These are phyloP conservation scores for Valencia hispanica DNA, from an alignment of 2,797 vertebrate species.

Conservation along the genomic window DNA sequence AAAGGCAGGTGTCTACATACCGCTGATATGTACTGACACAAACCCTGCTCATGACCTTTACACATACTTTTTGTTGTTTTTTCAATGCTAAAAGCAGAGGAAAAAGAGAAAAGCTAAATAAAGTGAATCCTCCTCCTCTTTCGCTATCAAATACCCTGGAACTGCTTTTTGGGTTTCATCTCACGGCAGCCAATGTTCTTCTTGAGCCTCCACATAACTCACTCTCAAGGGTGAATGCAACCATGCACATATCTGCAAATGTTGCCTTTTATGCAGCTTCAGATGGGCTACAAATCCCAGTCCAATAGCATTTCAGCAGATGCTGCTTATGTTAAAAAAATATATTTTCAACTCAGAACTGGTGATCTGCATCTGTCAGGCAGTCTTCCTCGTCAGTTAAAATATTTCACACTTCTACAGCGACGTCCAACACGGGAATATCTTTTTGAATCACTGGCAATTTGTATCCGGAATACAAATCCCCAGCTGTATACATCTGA, in stretches of 20 bases:
- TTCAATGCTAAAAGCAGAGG: slow-evolving; percentile 6
- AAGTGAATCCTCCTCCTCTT: slow-evolving; percentile 37
- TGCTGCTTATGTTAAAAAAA: slow-evolving; percentile 20
- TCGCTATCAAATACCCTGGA: slow-evolving; percentile 34
- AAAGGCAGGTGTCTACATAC: slow-evolving; percentile 18
- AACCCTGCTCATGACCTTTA: slow-evolving; percentile 50
- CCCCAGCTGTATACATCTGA: slow-evolving; percentile 31
- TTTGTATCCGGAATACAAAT: slow-evolving; percentile 45
- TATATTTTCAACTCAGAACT: slow-evolving; percentile 39
- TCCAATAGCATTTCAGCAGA: slow-evolving; percentile 36
- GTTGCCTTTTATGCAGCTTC: slow-evolving; percentile 26
- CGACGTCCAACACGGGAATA: slow-evolving; percentile 20
- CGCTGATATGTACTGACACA: slow-evolving; percentile 53
- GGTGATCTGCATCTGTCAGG: slow-evolving; percentile 29
- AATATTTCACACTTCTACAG: slow-evolving; percentile 26
- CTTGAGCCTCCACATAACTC: slow-evolving; percentile 36
- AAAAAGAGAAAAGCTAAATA: slow-evolving; percentile 9
- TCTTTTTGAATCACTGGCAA: slow-evolving; percentile 11
- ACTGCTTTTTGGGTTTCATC: slow-evolving; percentile 22
- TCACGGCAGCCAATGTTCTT: slow-evolving; percentile 26
- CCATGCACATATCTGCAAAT: slow-evolving; percentile 10
- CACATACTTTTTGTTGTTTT: too few species aligned
- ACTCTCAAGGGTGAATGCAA: slow-evolving; percentile 28
- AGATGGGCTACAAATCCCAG: slow-evolving; percentile 38
- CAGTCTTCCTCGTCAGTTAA: slow-evolving; percentile 14